These are phyloP conservation scores for Platerodrilus igneus DNA, from an alignment of 2,888 invertebrate species.

Conservation along the genomic window DNA sequence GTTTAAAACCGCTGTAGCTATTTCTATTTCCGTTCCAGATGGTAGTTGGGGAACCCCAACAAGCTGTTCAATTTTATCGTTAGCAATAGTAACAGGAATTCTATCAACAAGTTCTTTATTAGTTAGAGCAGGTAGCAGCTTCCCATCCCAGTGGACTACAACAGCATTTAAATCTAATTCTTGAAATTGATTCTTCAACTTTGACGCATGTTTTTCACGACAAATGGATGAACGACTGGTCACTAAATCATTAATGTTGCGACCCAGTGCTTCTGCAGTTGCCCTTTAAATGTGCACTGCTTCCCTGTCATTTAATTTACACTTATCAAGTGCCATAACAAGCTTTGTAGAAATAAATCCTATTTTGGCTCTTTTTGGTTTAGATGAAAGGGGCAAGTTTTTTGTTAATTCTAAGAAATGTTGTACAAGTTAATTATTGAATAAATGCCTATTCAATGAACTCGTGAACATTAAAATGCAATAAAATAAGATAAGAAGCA, in stretches of 20 bases:
- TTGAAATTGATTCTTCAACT: slow-evolving; percentile 22
- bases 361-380: too few relatives aligned
- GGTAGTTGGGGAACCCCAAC: slow-evolving; percentile 26
- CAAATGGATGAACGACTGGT: slow-evolving; percentile 24
- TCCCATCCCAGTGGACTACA: slow-evolving; percentile 33
- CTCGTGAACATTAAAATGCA: too few relatives aligned
- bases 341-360: slow-evolving; percentile 24
- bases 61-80: slow-evolving; percentile 28
- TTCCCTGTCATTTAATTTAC: too few relatives aligned
- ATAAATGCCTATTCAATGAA: too few relatives aligned
- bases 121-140: slow-evolving; percentile 26
- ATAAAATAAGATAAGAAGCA: too few relatives aligned
- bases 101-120: slow-evolving; percentile 26
- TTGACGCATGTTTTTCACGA: slow-evolving; percentile 18
- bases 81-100: slow-evolving; percentile 29
- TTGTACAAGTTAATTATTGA: too few relatives aligned
- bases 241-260: slow-evolving; percentile 16
- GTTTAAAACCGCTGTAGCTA: slow-evolving; percentile 18
- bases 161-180: slow-evolving; percentile 18
- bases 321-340: slow-evolving; percentile 25
- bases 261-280: slow-evolving; percentile 13
- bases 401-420: too few relatives aligned
- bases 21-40: slow-evolving; percentile 21
- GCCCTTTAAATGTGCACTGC: slow-evolving; percentile 24
- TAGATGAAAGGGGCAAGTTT: too few relatives aligned